phyloP scores from a whole-genome alignment of 2,113 vertebrate species.

The Hippocampus barbouri region DNA sequence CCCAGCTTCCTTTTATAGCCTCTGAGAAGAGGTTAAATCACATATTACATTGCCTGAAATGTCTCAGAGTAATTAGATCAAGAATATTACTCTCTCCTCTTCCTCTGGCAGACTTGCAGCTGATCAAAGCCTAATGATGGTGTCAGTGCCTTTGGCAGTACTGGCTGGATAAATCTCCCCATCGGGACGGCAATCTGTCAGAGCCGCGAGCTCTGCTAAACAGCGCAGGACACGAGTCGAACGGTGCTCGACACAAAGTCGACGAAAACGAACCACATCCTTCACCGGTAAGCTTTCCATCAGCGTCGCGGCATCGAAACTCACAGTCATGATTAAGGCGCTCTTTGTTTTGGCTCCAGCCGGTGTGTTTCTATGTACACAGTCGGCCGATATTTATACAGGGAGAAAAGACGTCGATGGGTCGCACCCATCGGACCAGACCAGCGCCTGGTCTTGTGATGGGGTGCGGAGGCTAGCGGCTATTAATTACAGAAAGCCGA shows the following conservation, averaged over 20 bases:
- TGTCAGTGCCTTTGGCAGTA: conserved; percentile 62
- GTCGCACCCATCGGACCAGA: conserved; percentile 31
- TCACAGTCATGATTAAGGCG: conserved; percentile 23
- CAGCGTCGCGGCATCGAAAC: conserved; percentile 46
- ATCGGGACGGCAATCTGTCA: conserved; percentile 67
- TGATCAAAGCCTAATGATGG: conserved; percentile 72
- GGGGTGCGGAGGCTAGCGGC: conserved; percentile 53
- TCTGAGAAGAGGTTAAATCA: conserved; percentile 77
- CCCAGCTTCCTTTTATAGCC: conserved; percentile 78
- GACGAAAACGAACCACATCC: conserved; percentile 56
- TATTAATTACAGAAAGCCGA: conserved; percentile 73
- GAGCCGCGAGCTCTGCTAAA: conserved; percentile 54
- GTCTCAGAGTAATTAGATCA: conserved; percentile 77
- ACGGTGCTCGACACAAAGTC: conserved; percentile 59
- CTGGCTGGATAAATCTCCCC: conserved; percentile 60
- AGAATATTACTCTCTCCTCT: conserved; percentile 72
- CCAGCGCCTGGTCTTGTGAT: conserved; percentile 60
- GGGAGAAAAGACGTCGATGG: conserved; percentile 12
- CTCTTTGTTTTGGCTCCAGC: conserved; percentile 49
- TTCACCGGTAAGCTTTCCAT: conserved; percentile 48
- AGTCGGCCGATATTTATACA: conserved; percentile 23
- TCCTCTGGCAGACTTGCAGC: conserved; percentile 55
- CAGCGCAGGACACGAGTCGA: conserved; percentile 56
- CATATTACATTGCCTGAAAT: conserved; percentile 72
- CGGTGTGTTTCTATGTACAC: conserved; percentile 41